Conservation (phyloP, 2,888 invertebrate species). For the Ernsta delagoae region DNA sequence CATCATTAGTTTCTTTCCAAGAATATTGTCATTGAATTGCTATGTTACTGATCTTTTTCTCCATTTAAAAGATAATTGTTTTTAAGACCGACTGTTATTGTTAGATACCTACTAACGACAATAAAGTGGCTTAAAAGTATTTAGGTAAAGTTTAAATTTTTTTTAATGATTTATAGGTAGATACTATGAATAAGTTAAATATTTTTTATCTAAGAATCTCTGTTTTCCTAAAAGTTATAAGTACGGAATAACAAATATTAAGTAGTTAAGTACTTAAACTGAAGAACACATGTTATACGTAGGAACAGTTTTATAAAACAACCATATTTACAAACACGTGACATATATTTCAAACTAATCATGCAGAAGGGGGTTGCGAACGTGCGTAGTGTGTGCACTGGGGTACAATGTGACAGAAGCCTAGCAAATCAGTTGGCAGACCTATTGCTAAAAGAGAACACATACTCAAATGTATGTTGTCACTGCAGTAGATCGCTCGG, state of each 20-base stretch:
- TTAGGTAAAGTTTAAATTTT: too few species aligned
- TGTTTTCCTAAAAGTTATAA: too few species aligned
- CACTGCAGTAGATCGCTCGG: slow-evolving; percentile 45
- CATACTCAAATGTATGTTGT: too few species aligned
- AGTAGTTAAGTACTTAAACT: too few species aligned
- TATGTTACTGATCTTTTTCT: not conserved
- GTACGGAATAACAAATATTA: too few species aligned
- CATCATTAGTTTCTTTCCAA: not conserved
- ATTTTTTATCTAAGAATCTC: too few species aligned
- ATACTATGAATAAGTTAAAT: too few species aligned
- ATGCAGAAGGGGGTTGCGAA: slow-evolving; percentile 84
- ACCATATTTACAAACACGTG: slow-evolving; percentile 74
- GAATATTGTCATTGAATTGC: not conserved
- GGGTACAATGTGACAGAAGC: slow-evolving; percentile 63
- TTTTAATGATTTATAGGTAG: too few species aligned
- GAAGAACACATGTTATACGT: not conserved
- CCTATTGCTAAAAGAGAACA: slow-evolving; percentile 14
- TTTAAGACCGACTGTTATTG: not conserved
- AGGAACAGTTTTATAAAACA: slow-evolving; percentile 42
- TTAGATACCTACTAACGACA: not conserved
- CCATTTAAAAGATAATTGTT: not conserved
- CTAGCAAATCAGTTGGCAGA: slow-evolving; percentile 49
- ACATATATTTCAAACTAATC: slow-evolving; percentile 79
- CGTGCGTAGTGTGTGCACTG: slow-evolving; percentile 72
- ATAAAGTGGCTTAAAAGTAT: not conserved